Conservation (phyloP, 2,797 vertebrate species). For the Myotis planiceps region DNA sequence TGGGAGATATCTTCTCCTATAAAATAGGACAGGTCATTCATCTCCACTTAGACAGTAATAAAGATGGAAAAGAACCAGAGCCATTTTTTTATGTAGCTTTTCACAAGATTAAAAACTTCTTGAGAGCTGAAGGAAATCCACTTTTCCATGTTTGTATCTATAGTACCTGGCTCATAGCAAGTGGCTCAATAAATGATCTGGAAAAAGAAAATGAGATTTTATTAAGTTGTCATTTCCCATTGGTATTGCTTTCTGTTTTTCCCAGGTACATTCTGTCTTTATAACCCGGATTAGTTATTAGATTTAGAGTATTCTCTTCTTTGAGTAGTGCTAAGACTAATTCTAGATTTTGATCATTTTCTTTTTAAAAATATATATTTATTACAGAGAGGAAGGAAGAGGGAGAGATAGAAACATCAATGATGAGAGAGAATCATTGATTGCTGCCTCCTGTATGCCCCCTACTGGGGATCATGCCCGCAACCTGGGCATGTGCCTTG, state of each 20-base stretch:
- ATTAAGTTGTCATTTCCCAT: not conserved
- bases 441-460: too few species aligned
- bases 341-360: constrained; percentile 36
- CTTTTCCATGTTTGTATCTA: not conserved
- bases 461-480: too few species aligned
- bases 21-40: not conserved
- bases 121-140: not conserved
- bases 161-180: not conserved
- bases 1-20: not conserved
- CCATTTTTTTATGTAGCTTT: not conserved
- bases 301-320: not conserved
- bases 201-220: not conserved
- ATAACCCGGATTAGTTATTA: not conserved
- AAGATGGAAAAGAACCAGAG: not conserved
- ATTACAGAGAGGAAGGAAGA: too few species aligned
- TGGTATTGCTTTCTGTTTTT: not conserved
- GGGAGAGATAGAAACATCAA: too few species aligned
- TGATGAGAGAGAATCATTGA: too few species aligned
- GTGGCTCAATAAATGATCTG: not conserved
- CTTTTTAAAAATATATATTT: not conserved
- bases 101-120: not conserved
- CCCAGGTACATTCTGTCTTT: not conserved
- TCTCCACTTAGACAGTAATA: not conserved
- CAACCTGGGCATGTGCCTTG: too few species aligned
- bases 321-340: not conserved